Evolutionary conservation across 2,888 invertebrate genomes (phyloP).

Genomic region (Dryococelus australis): DNA sequence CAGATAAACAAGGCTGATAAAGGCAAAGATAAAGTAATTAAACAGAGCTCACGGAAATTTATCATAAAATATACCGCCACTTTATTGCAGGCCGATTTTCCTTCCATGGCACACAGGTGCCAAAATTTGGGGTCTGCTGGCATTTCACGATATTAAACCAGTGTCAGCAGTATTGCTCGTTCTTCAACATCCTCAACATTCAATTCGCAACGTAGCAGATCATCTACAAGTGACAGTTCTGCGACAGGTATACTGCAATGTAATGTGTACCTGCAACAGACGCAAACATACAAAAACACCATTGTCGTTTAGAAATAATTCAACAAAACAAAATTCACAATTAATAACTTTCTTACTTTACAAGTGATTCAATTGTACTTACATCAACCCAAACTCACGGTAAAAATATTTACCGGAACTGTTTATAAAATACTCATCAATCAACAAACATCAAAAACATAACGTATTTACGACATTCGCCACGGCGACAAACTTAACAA

Average conservation of each 20-base stretch:
- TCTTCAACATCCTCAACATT: not conserved
- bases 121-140: not conserved
- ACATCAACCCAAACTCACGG: not conserved
- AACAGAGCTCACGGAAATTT: slow-evolving; percentile 81
- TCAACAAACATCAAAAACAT: not conserved
- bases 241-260: not conserved
- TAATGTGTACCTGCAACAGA: not conserved
- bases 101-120: slow-evolving; percentile 42
- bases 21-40: slow-evolving; percentile 85
- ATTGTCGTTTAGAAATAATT: not conserved
- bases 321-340: not conserved
- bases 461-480: not conserved
- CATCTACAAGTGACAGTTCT: not conserved
- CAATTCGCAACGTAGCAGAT: not conserved
- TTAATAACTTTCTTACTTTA: not conserved
- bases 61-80: slow-evolving; percentile 53
- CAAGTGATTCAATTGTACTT: not conserved
- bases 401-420: not conserved
- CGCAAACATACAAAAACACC: not conserved
- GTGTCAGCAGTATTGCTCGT: not conserved
- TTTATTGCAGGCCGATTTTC: slow-evolving; percentile 45
- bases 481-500: too few relatives aligned
- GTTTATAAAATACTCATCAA: not conserved
- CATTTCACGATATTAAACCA: slow-evolving; percentile 4
- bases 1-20: slow-evolving; percentile 85